phyloP scores from a whole-genome alignment of 2,888 invertebrate species.

The Apoda limacodes region DNA sequence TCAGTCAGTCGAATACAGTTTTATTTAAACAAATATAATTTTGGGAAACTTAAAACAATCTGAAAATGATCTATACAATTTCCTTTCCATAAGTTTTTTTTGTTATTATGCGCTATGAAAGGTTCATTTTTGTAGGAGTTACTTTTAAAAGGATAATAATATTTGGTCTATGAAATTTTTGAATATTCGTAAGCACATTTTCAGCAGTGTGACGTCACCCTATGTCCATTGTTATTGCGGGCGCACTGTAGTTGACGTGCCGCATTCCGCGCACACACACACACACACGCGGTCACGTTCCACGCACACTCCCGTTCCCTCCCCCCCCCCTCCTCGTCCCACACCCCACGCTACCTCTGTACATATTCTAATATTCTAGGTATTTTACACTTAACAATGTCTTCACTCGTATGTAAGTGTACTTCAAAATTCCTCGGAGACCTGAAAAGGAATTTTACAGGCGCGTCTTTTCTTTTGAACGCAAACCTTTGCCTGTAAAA shows the following conservation, averaged over 20 bases:
- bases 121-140: too few relatives aligned
- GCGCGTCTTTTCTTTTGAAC: constrained; percentile 54
- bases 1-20: too few relatives aligned
- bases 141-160: too few relatives aligned
- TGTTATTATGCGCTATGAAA: too few relatives aligned
- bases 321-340: constrained; percentile 35
- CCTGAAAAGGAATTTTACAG: constrained; percentile 61
- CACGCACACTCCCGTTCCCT: constrained; percentile 42
- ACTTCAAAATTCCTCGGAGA: constrained; percentile 50
- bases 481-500: constrained; percentile 50
- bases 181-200: too few relatives aligned
- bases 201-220: constrained; percentile 38
- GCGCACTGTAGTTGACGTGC: constrained; percentile 10
- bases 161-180: too few relatives aligned
- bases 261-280: constrained; percentile 42
- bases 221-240: constrained; percentile 20
- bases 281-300: constrained; percentile 7
- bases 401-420: constrained; percentile 36
- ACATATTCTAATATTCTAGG: too few relatives aligned
- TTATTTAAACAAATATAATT: too few relatives aligned
- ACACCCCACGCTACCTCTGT: too few relatives aligned
- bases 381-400: constrained; percentile 29
- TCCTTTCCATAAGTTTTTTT: too few relatives aligned
- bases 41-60: too few relatives aligned
- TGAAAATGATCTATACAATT: too few relatives aligned